Evolutionary conservation across 2,113 vertebrate genomes (phyloP).

Genomic region (Laterallus jamaicensis): DNA sequence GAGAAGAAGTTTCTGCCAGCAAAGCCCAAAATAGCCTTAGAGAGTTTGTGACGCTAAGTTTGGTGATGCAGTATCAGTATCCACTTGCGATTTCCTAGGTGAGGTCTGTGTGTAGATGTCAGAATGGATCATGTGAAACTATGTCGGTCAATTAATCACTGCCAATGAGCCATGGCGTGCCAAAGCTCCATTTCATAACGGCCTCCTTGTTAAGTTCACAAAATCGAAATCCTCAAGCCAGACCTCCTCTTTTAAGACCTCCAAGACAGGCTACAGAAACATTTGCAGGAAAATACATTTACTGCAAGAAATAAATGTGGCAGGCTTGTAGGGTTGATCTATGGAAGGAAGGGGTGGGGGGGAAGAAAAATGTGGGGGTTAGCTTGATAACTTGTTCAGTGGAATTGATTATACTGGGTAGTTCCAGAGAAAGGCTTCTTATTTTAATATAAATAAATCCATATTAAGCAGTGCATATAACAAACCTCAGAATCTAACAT

Average conservation of each 20-base stretch:
- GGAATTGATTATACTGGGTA: not conserved
- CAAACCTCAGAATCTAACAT: not conserved
- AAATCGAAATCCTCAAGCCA: constrained; percentile 9
- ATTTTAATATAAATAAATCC: not conserved
- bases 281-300: constrained; percentile 24
- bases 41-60: not conserved
- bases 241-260: constrained; percentile 19
- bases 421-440: not conserved
- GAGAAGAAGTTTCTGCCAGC: not conserved
- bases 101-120: constrained; percentile 77
- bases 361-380: not conserved
- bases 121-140: constrained; percentile 81
- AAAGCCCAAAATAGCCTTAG: not conserved
- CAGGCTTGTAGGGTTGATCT: not conserved
- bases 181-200: constrained; percentile 55
- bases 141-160: constrained; percentile 82
- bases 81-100: constrained; percentile 74
- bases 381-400: not conserved
- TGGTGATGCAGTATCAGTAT: constrained; percentile 40
- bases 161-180: constrained; percentile 81
- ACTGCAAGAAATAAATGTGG: not conserved
- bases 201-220: constrained; percentile 41
- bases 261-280: not conserved
- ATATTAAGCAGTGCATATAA: not conserved
- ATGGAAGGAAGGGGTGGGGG: accelerated